A percentile compares a stretch with the other conserved stretches of the same genome.
These are phyloP conservation scores for Atrina japonica DNA, from an alignment of 2,888 invertebrate genomes.

Conservation along the genomic window DNA sequence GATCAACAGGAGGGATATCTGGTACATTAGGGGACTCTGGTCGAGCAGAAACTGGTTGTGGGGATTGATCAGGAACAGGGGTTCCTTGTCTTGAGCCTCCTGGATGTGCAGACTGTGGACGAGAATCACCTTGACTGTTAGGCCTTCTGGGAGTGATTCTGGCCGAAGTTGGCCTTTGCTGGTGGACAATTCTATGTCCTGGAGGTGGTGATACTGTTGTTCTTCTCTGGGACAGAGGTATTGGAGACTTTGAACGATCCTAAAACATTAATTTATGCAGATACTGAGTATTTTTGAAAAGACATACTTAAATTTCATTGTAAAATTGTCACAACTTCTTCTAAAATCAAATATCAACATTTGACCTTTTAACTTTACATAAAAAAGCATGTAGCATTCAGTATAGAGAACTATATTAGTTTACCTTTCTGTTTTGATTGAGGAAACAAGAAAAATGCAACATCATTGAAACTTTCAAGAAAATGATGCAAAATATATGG, in stretches of 20 bases:
- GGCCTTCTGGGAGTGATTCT: conserved; percentile 28
- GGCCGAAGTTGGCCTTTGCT: conserved; percentile 28
- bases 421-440: too few relatives aligned
- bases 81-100: conserved; percentile 21
- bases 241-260: conserved; percentile 10
- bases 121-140: conserved; percentile 23
- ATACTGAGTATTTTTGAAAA: too few relatives aligned
- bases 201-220: conserved; percentile 29
- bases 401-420: too few relatives aligned
- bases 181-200: conserved; percentile 17
- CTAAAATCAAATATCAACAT: too few relatives aligned
- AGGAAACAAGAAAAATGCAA: too few relatives aligned
- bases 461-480: too few relatives aligned
- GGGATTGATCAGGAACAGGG: conserved; percentile 31
- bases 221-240: conserved; percentile 21
- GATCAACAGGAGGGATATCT: conserved; percentile 8
- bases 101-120: conserved; percentile 43
- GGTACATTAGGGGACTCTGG: conserved; percentile 23
- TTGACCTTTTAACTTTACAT: too few relatives aligned
- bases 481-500: too few relatives aligned
- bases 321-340: too few relatives aligned
- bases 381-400: too few relatives aligned
- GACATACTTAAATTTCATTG: too few relatives aligned
- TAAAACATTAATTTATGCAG: too few relatives aligned
- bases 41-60: conserved; percentile 34